Base-by-base conservation (phyloP, 2,113 vertebrate genomes). In the Hemiscyllium ocellatum region DNA sequence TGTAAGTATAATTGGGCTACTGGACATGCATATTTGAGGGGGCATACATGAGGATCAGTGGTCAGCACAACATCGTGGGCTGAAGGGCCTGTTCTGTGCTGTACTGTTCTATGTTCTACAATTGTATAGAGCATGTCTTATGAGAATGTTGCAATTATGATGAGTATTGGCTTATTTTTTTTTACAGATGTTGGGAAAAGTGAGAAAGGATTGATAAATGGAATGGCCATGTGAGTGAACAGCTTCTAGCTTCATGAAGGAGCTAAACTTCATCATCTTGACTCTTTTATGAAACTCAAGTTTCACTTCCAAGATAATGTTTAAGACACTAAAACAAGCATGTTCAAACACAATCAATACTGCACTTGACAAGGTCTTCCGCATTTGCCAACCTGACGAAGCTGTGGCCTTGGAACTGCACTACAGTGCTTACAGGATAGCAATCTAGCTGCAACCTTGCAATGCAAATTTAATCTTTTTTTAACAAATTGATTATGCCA, bases 271-370 rank as follows among this genome's bases (percentile, higher is more conserved):
- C 85, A 87, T 87, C 85, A 87, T 26, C 24, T 52, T 52, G 50
- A 52, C 47, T 52, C 47, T 52, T 87, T 87, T 87, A 52, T 87
- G 85, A 47, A 52, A 52, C 7, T 87, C 78, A 83, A 83, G 78
- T 42, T 87, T 87, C 85, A 87, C 85, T 87, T 87, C 85, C 42
- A 52, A 87, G 85, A 87, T 22, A 87, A 87, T 87, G 85, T 52
- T 86, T 87, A 87, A 87, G 47, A 87, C 47, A 52, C 52, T 87
- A 87, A 80, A 87, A 87, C 42, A 50, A 26, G 85, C 85, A 87
- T 87, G 85, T 52, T 87, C 85, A 2, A 50, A 87, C 52, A 22
- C 85, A 87, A 87, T 52, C 20, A 52, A 8, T 52, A 24, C 12
- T 52, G 85, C 47, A 52, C 20, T 87, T 52, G 50, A 87, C 85